phyloP scores from a whole-genome alignment of 2,888 invertebrate species.

The Mythimna pallens region DNA sequence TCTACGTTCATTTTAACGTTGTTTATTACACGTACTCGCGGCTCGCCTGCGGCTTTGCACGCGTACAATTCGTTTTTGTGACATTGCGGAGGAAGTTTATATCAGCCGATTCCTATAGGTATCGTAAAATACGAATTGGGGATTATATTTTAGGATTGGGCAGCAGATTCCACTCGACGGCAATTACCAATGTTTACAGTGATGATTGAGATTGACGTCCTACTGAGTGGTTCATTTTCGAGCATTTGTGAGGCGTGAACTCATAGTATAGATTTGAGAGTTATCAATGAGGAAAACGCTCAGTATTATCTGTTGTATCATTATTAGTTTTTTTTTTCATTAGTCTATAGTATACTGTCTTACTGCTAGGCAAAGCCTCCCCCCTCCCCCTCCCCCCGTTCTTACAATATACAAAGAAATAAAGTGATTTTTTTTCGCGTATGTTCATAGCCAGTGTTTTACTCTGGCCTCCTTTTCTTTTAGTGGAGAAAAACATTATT shows the following conservation, averaged over 20 bases:
- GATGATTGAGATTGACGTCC: slow-evolving; percentile 34
- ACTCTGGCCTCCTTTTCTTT: too few relatives aligned
- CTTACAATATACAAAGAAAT: too few relatives aligned
- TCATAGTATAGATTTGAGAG: background rate
- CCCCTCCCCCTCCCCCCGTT: too few relatives aligned
- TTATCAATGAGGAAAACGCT: background rate
- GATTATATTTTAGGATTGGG: slow-evolving; percentile 19
- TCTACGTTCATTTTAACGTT: slow-evolving; percentile 44
- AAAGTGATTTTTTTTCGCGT: too few relatives aligned
- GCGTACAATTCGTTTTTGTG: slow-evolving; percentile 40
- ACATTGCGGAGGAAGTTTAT: slow-evolving; percentile 65
- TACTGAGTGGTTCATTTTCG: slow-evolving; percentile 27
- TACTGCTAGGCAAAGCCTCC: too few relatives aligned
- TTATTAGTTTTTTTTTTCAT: too few relatives aligned
- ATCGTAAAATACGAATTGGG: slow-evolving; percentile 25
- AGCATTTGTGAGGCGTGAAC: background rate
- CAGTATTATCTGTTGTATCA: background rate
- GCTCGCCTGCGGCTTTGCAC: slow-evolving; percentile 38
- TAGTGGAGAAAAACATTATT: too few relatives aligned
- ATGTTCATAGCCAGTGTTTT: too few relatives aligned
- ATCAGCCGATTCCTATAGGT: slow-evolving; percentile 11
- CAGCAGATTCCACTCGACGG: background rate
- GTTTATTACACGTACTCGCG: slow-evolving; percentile 44
- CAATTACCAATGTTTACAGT: slow-evolving; percentile 13
- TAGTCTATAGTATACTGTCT: too few relatives aligned